Evolutionary conservation across 1,140 invertebrate species (phyloP).

Genomic region (Dendrolimus punctatus): DNA sequence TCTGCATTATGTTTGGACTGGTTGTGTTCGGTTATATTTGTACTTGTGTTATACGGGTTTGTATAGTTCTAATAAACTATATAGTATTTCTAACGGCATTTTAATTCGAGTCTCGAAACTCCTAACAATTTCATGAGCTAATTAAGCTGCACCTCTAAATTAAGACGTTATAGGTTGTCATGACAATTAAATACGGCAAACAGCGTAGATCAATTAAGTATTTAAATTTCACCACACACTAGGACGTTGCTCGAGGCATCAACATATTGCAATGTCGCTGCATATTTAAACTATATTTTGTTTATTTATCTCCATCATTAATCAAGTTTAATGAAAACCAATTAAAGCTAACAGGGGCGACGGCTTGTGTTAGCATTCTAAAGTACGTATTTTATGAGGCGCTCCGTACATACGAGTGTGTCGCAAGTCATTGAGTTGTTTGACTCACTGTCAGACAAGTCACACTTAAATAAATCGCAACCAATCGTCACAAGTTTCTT

Average conservation of each 20-base stretch:
- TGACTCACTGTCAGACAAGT: constrained; percentile 13
- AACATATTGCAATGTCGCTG: background rate
- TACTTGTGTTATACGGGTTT: too few species aligned
- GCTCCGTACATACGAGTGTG: constrained; percentile 3
- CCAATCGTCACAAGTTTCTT: constrained; percentile 12
- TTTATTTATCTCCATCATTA: constrained; percentile 17
- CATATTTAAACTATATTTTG: constrained; percentile 8
- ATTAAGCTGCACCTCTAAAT: too few species aligned
- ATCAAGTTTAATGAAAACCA: constrained; percentile 28
- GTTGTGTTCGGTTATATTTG: too few species aligned
- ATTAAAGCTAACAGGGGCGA: constrained; percentile 15
- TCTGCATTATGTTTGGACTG: too few species aligned
- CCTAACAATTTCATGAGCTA: too few species aligned
- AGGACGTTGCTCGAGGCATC: background rate
- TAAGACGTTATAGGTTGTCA: too few species aligned
- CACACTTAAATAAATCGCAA: constrained; percentile 11
- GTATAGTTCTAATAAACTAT: too few species aligned
- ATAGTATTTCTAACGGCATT: too few species aligned
- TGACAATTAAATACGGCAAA: too few species aligned
- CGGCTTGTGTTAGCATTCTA: constrained; percentile 8
- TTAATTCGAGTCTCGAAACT: too few species aligned
- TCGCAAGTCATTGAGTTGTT: constrained; percentile 12
- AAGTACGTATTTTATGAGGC: constrained; percentile 4
- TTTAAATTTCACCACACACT: background rate
- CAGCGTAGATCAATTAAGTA: too few species aligned